Evolutionary conservation across 2,888 invertebrate species (phyloP), one percentile per base, ranked within the genome.

Genomic region (Melitaea athalia): DNA sequence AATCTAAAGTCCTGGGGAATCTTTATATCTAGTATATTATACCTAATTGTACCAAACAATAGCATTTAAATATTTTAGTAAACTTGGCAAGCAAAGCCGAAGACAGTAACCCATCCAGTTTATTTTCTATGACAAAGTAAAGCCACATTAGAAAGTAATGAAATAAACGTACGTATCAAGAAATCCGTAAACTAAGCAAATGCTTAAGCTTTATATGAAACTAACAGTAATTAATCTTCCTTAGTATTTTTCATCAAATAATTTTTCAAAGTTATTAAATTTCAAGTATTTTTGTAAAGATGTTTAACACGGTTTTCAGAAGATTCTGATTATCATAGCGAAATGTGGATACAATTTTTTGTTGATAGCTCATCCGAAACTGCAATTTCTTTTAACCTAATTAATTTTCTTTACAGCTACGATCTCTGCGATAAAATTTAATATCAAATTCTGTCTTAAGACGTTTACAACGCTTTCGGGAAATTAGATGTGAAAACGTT

Each of bases 371-470:
- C 52, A 50, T 67, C 67, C 33, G 60, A 67, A 62, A 68, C 60
- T 67, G 72, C 69, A 71, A 68, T 73, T 24, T 71, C 72, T 73
- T 72, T 75, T 68, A 59, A 67, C 71, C 70, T 73, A 75, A 75
- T 75, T 75, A 74, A 73, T 75, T 74, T 72, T 57, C 70, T 73
- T 38, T 67, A 64, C 70, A 61, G 52, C 60, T 69, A 65, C 62
- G 68, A 68, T 70, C 66, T 61, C 59, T 53, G 33, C 69, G 64
- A 66, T 68, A 45, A 67, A 69, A 72, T 69, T 72, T 63, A 68
- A 69, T 64, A 63, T 70, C 45, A 68, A 63, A 68, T 50, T 55
- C 31, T 17, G 53, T 43, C 64, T 38, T 63, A 47, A 55, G 55
- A 53, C 45, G 53, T 52, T 59, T 68, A 64, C 49, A 63, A n/a